Conservation (phyloP, 2,888 invertebrate species). For the Drosophila eohydei region DNA sequence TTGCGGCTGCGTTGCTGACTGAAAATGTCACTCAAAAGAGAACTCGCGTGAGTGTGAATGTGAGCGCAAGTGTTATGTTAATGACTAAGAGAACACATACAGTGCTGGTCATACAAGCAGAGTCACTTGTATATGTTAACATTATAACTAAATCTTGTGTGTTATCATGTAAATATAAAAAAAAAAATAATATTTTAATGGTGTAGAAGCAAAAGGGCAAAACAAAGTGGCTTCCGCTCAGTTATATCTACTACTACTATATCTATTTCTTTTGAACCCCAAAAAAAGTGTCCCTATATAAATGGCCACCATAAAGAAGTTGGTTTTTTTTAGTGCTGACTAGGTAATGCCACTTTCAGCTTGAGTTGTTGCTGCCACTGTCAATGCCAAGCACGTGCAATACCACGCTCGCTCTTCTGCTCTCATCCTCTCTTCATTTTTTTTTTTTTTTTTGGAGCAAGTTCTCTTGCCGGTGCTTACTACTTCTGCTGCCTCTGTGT, state of each 20-base stretch:
- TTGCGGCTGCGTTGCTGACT: constrained; percentile 29
- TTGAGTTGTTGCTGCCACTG: constrained; percentile 43
- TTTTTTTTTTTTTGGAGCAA: constrained; percentile 26
- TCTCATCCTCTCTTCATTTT: constrained; percentile 12
- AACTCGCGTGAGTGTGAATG: constrained; percentile 9
- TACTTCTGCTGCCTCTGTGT: constrained; percentile 36
- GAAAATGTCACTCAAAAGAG: constrained; percentile 17
- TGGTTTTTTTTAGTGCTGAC: constrained; percentile 12
- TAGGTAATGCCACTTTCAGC: constrained; percentile 28
- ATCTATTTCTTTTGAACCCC: neutral
- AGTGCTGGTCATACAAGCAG: neutral
- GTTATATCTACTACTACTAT: neutral
- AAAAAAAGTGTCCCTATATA: neutral
- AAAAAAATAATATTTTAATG: neutral
- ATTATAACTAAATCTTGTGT: neutral
- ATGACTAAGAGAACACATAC: neutral
- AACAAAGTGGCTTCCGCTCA: neutral
- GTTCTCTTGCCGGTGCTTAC: constrained; percentile 38
- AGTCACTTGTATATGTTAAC: neutral
- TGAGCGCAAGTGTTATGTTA: neutral
- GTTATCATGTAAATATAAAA: neutral
- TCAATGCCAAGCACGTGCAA: constrained; percentile 71
- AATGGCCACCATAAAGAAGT: constrained; percentile 19
- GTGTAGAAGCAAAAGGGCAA: neutral
- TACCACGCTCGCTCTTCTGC: constrained; percentile 30